These are phyloP conservation scores for Bradypodion ventrale DNA, from an alignment of 2,797 vertebrate genomes.

Conservation along the genomic window DNA sequence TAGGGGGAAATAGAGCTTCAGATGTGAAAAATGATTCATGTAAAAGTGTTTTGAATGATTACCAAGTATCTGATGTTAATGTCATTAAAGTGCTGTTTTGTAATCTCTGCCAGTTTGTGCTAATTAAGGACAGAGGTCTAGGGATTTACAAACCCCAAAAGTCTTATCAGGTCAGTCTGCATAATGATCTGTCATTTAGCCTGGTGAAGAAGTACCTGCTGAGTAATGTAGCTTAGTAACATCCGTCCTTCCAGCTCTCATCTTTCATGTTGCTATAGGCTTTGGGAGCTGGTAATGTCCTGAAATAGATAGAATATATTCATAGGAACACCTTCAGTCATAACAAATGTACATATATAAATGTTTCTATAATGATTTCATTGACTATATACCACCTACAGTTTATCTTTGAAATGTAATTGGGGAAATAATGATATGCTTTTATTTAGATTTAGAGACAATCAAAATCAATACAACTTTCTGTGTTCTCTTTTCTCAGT, in stretches of 20 bases:
- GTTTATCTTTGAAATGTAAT: background rate
- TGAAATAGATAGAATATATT: constrained; percentile 65
- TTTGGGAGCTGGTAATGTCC: constrained; percentile 92
- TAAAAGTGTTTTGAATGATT: constrained; percentile 79
- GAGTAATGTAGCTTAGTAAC: constrained; percentile 85
- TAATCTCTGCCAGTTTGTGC: constrained; percentile 83
- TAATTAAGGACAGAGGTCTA: constrained; percentile 79
- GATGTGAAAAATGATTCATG: constrained; percentile 69
- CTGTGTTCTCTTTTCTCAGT: no score
- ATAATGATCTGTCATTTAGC: constrained; percentile 72
- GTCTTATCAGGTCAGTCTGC: constrained; percentile 77
- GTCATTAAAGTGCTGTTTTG: constrained; percentile 94
- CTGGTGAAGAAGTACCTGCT: constrained; percentile 72
- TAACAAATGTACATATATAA: background rate
- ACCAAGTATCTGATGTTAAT: constrained; percentile 81
- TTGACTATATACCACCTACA: background rate
- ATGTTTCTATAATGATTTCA: background rate
- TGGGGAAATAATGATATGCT: no score
- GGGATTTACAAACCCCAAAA: constrained; percentile 73
- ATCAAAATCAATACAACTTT: background rate
- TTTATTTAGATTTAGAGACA: background rate
- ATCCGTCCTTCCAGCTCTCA: constrained; percentile 98
- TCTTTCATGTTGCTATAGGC: constrained; percentile 85
- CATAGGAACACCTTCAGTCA: background rate
- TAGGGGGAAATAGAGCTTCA: constrained; percentile 53